Percentiles rank a stretch among this genome's conserved stretches.
Evolutionary conservation across 2,113 vertebrate species (phyloP).

Genomic region (Thomomys bottae): DNA sequence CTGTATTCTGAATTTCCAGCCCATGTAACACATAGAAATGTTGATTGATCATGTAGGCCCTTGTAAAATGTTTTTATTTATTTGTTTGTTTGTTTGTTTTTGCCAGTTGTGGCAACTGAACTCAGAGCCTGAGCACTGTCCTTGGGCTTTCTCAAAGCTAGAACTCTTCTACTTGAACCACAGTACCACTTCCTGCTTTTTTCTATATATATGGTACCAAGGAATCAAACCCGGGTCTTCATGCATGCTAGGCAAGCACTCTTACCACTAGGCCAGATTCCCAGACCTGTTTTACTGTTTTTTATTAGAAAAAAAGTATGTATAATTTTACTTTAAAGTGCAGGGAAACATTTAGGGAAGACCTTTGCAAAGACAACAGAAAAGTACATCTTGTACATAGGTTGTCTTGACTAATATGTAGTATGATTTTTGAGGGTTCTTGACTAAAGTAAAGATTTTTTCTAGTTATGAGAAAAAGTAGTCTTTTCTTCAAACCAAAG

Average conservation of each 20-base stretch:
- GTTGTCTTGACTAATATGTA: constrained; percentile 8
- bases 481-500: too few relatives aligned
- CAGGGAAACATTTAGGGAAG: constrained; percentile 6
- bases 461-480: background rate
- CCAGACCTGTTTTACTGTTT: too few relatives aligned
- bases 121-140: too few relatives aligned
- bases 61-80: constrained; percentile 9
- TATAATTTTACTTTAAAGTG: background rate
- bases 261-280: too few relatives aligned
- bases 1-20: constrained; percentile 72
- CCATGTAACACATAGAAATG: background rate
- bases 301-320: background rate
- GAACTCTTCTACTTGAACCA: too few relatives aligned
- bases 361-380: constrained; percentile 39
- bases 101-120: too few relatives aligned
- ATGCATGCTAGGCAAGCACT: too few relatives aligned
- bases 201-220: too few relatives aligned
- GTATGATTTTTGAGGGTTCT: background rate
- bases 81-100: too few relatives aligned
- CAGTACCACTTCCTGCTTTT: too few relatives aligned
- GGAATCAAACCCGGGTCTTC: too few relatives aligned
- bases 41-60: background rate
- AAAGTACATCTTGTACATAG: constrained; percentile 17
- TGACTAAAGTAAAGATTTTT: constrained; percentile 1
- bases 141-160: too few relatives aligned